These are phyloP conservation scores for Caracal caracal DNA, from an alignment of 2,113 vertebrate genomes.

Conservation along the genomic window DNA sequence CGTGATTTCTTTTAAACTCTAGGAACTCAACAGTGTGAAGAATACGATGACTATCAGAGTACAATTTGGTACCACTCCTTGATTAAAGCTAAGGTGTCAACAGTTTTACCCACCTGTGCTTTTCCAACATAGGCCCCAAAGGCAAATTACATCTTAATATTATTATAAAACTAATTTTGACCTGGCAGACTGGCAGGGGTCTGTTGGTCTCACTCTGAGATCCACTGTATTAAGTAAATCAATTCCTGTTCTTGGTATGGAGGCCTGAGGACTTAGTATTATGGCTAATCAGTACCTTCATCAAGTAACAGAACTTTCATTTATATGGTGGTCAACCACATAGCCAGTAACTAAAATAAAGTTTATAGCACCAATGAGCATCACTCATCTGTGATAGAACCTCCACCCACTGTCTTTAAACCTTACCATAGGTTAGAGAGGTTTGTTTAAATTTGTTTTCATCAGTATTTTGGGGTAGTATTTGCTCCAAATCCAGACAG, in stretches of 20 bases:
- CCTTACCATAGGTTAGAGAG: neutral
- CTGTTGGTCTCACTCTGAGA: neutral
- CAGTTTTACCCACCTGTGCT: neutral
- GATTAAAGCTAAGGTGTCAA: neutral
- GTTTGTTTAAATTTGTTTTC: neutral
- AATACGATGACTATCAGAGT: neutral
- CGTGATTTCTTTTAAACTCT: neutral
- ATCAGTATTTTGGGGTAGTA: neutral
- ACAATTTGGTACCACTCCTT: neutral
- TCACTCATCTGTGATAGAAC: neutral
- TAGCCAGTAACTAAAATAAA: neutral
- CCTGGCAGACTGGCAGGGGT: neutral
- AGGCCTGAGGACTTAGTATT: neutral
- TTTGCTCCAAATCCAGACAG: slow-evolving; percentile 7
- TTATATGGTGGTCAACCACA: neutral
- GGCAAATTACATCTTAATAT: neutral
- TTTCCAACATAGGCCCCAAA: slow-evolving; percentile 12
- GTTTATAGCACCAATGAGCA: neutral
- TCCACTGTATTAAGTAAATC: neutral
- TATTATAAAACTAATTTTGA: slow-evolving; percentile 37
- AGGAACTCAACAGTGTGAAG: neutral
- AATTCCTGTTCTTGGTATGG: neutral
- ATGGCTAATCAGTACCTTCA: neutral
- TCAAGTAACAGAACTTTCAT: neutral
- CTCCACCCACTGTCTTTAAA: neutral